Evolutionary conservation across 2,888 invertebrate genomes (phyloP), one percentile per base, ranked within the genome.

Genomic region (Hydropsyche betteni): DNA sequence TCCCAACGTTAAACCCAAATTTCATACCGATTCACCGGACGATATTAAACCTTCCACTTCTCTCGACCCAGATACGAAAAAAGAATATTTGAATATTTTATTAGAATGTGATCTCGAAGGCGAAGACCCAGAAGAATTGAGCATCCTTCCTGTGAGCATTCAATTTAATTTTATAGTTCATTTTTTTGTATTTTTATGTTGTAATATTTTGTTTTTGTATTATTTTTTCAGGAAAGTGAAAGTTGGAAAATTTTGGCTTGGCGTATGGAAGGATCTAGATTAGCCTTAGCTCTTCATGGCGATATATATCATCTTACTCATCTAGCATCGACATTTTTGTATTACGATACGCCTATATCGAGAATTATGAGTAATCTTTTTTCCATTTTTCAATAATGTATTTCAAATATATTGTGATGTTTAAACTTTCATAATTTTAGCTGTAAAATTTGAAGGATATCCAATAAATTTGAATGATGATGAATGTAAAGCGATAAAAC

Each of bases 371-470:
- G 79, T 79, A 70, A 64, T 33, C 34, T 64, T 50, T 51, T 44
- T n/a, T 44, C 44, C 14, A 44, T 69, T 51, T 51, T 51, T 1
- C 10, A 55, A 44, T 10, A 44, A 8, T 44, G 6, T 44, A 44
- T 44, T 44, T 8, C 6, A 44, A 8, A 44, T 2, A 6, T 44
- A 44, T 44, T 8, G 1, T 10, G 6, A 6, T 10, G 44, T 8
- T 44, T 44, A 10, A 44, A 44, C 44, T 8, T 44, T 44, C 8
- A 73, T 80, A 69, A 77, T 84, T 84, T 50, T 81, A 92, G 91
- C 91, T 81, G 88, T 92, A 33, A 86, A 86, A 64, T 84, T 89
- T 51, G 87, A 88, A 78, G 91, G 91, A 34, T 84, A 85, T 38
- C 89, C 91, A 0, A 89, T 87, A 82, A n/a, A 52, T 8, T 71